Evolutionary conservation across 2,888 invertebrate species (phyloP).

Genomic region (Pinctada fucata): DNA sequence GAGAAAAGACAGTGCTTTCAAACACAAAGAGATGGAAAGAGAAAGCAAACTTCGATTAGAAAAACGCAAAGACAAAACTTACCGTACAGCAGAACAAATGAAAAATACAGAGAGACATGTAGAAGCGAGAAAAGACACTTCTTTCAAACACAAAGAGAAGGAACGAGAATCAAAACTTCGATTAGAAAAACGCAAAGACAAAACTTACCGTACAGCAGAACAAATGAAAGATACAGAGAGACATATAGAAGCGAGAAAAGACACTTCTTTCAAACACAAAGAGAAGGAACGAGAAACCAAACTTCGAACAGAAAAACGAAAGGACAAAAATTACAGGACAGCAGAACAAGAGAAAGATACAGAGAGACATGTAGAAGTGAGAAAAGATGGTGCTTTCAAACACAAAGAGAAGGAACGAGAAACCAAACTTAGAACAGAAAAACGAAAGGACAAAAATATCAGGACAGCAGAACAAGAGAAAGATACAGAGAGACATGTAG

Average conservation of each 20-base stretch:
- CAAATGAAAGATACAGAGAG: slow-evolving; percentile 2
- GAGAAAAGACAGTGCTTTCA: neutral
- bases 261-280: slow-evolving; percentile 19
- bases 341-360: slow-evolving; percentile 6
- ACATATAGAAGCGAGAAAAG: slow-evolving; percentile 8
- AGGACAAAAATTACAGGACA: neutral
- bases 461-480: neutral
- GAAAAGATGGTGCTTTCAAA: slow-evolving; percentile 8
- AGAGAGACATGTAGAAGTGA: neutral
- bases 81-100: neutral
- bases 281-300: slow-evolving; percentile 19
- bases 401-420: neutral
- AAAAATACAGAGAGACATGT: neutral
- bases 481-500: neutral
- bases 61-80: neutral
- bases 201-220: slow-evolving; percentile 8
- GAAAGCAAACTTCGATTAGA: slow-evolving; percentile 2
- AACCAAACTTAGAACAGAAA: neutral
- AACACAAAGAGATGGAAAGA: slow-evolving; percentile 10
- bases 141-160: neutral
- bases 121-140: neutral
- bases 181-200: slow-evolving; percentile 4
- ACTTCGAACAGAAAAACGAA: slow-evolving; percentile 1
- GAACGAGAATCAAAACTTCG: neutral
- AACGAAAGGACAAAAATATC: neutral